These are phyloP conservation scores for Porites australiensis DNA, from an alignment of 64 coral and sea anemone species.

Conservation along the genomic window DNA sequence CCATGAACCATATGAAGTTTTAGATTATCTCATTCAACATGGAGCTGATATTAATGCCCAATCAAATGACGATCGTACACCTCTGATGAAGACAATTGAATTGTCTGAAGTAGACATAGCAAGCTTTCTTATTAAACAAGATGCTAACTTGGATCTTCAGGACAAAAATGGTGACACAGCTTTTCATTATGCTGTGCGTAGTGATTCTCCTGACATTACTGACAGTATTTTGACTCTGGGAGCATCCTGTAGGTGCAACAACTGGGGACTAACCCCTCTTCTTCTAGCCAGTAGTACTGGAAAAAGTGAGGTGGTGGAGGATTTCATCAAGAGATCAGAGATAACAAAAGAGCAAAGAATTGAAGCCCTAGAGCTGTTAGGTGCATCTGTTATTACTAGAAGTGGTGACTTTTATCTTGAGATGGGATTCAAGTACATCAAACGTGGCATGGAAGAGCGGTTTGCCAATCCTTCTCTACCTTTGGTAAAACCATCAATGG, in stretches of 20 bases:
- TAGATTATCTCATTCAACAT: too few relatives aligned
- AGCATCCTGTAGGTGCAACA: conserved; percentile 9
- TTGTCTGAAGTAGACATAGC: too few relatives aligned
- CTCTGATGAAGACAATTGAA: too few relatives aligned
- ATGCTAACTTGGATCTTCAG: too few relatives aligned
- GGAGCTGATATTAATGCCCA: too few relatives aligned
- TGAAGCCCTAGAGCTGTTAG: conserved; percentile 46
- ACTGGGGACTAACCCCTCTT: conserved; percentile 36
- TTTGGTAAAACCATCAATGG: not conserved
- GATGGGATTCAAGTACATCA: conserved; percentile 34
- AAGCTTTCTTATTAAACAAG: too few relatives aligned
- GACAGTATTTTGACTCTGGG: not conserved
- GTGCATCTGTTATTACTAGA: conserved; percentile 34
- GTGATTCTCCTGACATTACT: too few relatives aligned
- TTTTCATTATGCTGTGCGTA: not conserved
- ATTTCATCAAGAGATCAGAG: conserved; percentile 14
- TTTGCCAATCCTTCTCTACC: not conserved
- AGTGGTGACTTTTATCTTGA: not conserved
- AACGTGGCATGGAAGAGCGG: conserved; percentile 25
- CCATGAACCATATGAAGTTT: too few relatives aligned
- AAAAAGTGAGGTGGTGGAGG: conserved; percentile 46
- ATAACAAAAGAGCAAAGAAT: conserved; percentile 34
- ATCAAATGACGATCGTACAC: too few relatives aligned
- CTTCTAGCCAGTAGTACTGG: conserved; percentile 46
- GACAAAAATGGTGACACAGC: not conserved